Base-by-base conservation (phyloP, 2,888 invertebrate species). In the Plusia festucae region DNA sequence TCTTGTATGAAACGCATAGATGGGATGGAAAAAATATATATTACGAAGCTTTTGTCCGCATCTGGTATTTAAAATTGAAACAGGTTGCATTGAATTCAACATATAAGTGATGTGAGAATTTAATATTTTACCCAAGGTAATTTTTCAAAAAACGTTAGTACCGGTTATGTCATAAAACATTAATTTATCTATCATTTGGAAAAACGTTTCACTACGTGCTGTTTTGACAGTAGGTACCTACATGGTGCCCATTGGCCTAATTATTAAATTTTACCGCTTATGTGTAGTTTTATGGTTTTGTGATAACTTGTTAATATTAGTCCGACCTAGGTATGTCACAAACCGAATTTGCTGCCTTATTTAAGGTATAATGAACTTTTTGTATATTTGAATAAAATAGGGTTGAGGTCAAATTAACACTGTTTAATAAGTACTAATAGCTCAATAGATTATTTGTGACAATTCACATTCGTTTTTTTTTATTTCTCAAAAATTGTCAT, bases 1-100 rank as follows among this genome's bases (percentile, higher is more conserved):
- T 27, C 27, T 27, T 27, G 22, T 53, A 44, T 11, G 40, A 64
- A 18, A 49, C 53, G 15, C 15, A 52, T 24, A n/a, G n/a, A n/a
- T n/a, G n/a, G n/a, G n/a, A n/a, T n/a, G n/a, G n/a, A n/a, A n/a
- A 9, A 49, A 16, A 46, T n/a, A 16, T 13, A 34, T 24, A 13
- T 16, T 3, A 15, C 6, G 15, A 34, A 1, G 13, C 4, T 34
- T 1, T 13, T 32, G 13, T 11, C 11, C 32, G 13, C 11, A 32
- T 32, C 11, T 9, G 32, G 32, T 32, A 6, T n/a, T n/a, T n/a
- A n/a, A n/a, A n/a, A n/a, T n/a, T n/a, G n/a, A n/a, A n/a, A n/a
- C n/a, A n/a, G n/a, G n/a, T n/a, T n/a, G n/a, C n/a, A n/a, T n/a
- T n/a, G n/a, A n/a, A n/a, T n/a, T n/a, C n/a, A n/a, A n/a, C 8